Percentiles rank a stretch among this genome's conserved stretches.
phyloP scores from a whole-genome alignment of 2,113 vertebrate species.

The Passer domesticus region DNA sequence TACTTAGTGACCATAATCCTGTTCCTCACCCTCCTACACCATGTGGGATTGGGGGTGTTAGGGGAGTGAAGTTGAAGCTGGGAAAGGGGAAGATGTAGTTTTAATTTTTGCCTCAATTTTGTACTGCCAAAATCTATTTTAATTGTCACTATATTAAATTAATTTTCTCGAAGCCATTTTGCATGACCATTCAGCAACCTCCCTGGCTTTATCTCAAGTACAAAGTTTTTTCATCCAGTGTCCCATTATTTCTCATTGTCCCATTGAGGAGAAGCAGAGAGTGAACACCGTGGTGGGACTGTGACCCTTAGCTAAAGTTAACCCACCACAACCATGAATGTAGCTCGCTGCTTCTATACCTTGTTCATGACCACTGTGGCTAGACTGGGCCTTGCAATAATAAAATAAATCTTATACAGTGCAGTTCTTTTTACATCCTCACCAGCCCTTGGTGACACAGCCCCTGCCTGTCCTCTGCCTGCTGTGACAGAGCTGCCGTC shows the following conservation, averaged over 20 bases:
- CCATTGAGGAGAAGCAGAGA: not conserved
- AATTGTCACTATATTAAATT: not conserved
- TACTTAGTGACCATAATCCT: too few species aligned
- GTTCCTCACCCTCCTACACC: not conserved
- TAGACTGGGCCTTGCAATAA: not conserved
- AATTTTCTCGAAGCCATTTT: not conserved
- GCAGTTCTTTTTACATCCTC: not conserved
- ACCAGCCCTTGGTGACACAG: fast-evolving
- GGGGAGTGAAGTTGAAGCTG: not conserved
- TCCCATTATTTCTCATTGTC: not conserved
- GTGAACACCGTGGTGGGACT: not conserved
- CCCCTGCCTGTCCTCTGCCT: not conserved
- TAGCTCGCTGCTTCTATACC: not conserved
- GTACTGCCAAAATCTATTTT: not conserved
- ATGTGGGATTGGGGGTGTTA: fast-evolving
- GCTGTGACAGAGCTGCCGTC: not conserved
- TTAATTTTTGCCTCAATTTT: not conserved
- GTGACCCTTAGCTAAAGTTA: not conserved
- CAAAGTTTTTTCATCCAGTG: not conserved
- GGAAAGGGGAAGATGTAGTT: not conserved
- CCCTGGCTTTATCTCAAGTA: not conserved
- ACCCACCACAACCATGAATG: not conserved
- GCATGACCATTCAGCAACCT: not conserved
- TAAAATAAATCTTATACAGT: not conserved
- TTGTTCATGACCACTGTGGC: not conserved